Percentiles rank a stretch among this genome's conserved stretches.
Evolutionary conservation across 2,113 vertebrate species (phyloP).

Genomic region (Prionailurus bengalensis): DNA sequence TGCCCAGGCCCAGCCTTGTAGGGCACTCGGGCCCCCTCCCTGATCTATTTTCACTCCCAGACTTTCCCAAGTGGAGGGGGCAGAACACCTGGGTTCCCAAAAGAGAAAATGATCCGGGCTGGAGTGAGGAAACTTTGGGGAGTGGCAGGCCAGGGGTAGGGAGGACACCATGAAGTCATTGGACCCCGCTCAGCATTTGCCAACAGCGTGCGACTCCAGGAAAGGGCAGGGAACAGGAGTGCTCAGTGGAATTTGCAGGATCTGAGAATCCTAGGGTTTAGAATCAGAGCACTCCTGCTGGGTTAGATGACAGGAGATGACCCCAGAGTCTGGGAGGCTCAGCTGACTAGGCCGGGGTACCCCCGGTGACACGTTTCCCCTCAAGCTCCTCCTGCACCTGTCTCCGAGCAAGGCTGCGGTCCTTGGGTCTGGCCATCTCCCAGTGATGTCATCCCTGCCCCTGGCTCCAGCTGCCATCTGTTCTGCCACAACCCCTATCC

Average conservation of each 20-base stretch:
- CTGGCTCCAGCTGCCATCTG: slow-evolving; percentile 52
- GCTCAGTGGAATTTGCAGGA: background rate
- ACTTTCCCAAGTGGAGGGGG: slow-evolving; percentile 37
- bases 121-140: background rate
- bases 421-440: slow-evolving; percentile 40
- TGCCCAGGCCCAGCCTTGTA: slow-evolving; percentile 59
- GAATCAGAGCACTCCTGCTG: background rate
- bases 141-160: background rate
- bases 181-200: background rate
- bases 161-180: background rate
- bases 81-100: slow-evolving; percentile 60
- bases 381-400: slow-evolving; percentile 58
- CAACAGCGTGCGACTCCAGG: background rate
- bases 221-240: background rate
- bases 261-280: slow-evolving; percentile 41
- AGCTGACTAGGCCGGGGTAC: background rate
- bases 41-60: slow-evolving; percentile 66
- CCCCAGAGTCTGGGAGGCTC: background rate
- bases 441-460: slow-evolving; percentile 40
- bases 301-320: slow-evolving; percentile 47
- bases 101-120: slow-evolving; percentile 55
- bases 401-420: slow-evolving; percentile 60
- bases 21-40: slow-evolving; percentile 10
- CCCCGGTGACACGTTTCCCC: background rate
- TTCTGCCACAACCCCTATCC: background rate